Evolutionary conservation across 2,797 vertebrate species (phyloP), one percentile per base, ranked within the genome.

Genomic region (Sylvilagus floridanus): DNA sequence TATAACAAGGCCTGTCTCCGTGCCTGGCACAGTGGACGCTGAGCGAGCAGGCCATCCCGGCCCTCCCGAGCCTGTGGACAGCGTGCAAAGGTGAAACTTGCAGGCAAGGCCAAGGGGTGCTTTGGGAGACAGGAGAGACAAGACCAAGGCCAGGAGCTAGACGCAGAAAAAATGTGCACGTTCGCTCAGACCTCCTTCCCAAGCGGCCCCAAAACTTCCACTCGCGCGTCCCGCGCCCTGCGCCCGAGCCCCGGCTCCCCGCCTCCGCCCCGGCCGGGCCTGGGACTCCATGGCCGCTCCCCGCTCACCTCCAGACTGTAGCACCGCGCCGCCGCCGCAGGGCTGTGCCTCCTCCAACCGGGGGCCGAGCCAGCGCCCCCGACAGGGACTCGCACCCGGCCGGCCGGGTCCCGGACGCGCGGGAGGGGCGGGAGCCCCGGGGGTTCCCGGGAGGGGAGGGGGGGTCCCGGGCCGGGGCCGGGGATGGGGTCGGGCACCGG

Each of bases 281-380:
- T 14, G 84, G 9, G 66, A 26, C 84, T 90, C 72, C 87, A 65
- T 47, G 24, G 37, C 93, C 16, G 81, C 4, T 17, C 6, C 81
- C 73, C 26, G 86, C 97, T 97, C 96, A 96, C 96, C 97, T 96
- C 65, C 50, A 3, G 77, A 69, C 86, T n/a, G 76, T 88, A 42
- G 76, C 26, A 83, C 86, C 63, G 78, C 57, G 69, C 63, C 47
- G 69, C 88, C 19, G 60, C 22, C 1, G 24, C 24, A 1, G 65
- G 68, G 37, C 68, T 17, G n/a, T 17, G 85, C 13, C 82, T 77
- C 62, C 84, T 95, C 84, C 95, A 57, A 71, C 35, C 94, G 17
- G 72, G 62, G 87, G 84, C 95, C 54, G 62, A 69, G 94, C 69
- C 95, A 60, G 62, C 88, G 71, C 71, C 84, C 84, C 57, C 54